Base-by-base conservation (phyloP, 2,113 vertebrate genomes). In the Proterorhinus semilunaris region DNA sequence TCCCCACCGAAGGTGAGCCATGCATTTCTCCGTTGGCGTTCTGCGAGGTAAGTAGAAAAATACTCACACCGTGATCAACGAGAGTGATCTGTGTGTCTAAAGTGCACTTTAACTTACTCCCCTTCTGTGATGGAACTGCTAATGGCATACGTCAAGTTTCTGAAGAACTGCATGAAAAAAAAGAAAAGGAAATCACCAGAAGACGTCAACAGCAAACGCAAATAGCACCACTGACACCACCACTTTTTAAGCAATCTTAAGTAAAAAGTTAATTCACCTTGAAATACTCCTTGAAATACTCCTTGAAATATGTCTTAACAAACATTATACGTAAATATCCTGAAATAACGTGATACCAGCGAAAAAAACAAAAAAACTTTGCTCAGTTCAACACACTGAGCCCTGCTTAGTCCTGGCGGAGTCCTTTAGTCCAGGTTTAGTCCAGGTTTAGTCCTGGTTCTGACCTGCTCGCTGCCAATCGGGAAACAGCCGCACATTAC, bases 71-170 rank as follows among this genome's bases (percentile, higher is more conserved):
- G 8, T 45, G 58, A 61, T 61, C 15, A 9, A 61, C 15, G 8
- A n/a, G 58, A 61, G 36, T 16, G 58, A 61, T n/a, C 43, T 45
- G 58, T 61, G 58, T 13, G 58, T n/a, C 42, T 44, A 10, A 61
- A 61, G 58, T 61, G 58, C 58, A 61, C 58, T 61, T 61, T 44
- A 61, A 44, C 12, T 8, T 59, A 45, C 36, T 44, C 43, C 7
- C 13, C 58, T 15, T 61, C 36, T 36, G 5, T 61, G 58, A 61
- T 44, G 42, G 16, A 61, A 44, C 42, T 61, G 42, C 58, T 61
- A 61, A 61, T 61, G 58, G 58, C 58, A 61, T n/a, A 45, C 15
- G 44, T 44, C 42, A 5, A n/a, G 36, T 44, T 58, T 61, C 58
- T 61, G n/a, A 61, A 44, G 42, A 61, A 12, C 15, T 9, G 42